Percentiles rank a stretch among this genome's conserved stretches.
Evolutionary conservation across 1,140 invertebrate genomes (phyloP).

Genomic region (Limonius californicus): DNA sequence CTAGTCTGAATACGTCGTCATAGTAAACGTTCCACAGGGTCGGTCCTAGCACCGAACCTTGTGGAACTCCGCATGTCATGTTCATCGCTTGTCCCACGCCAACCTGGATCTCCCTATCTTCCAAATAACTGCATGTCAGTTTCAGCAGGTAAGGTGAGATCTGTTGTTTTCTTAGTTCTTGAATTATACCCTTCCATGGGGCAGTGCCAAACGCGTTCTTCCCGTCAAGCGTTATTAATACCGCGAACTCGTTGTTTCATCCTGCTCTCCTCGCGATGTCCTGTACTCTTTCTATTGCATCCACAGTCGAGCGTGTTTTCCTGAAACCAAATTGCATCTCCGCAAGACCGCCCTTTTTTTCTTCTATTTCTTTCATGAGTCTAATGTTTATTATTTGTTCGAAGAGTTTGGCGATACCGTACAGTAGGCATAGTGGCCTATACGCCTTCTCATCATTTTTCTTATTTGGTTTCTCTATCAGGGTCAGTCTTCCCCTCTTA

Average conservation of each 20-base stretch:
- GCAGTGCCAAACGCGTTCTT: constrained; percentile 27
- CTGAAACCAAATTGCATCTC: constrained; percentile 15
- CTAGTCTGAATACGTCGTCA: not conserved
- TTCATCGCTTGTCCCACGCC: no score
- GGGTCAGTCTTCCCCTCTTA: not conserved
- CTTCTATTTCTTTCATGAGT: not conserved
- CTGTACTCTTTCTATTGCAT: constrained; percentile 2
- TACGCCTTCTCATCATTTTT: no score
- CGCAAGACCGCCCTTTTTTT: not conserved
- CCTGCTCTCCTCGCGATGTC: not conserved
- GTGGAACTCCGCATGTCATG: constrained; percentile 5
- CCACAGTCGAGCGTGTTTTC: constrained; percentile 9
- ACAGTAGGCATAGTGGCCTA: no score
- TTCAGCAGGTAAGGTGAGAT: constrained; percentile 6
- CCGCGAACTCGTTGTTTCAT: constrained; percentile 11
- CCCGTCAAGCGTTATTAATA: constrained; percentile 23
- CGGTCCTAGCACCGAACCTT: constrained; percentile 18
- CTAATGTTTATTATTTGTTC: not conserved
- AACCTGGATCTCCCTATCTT: not conserved
- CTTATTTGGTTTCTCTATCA: no score
- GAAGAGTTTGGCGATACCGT: no score
- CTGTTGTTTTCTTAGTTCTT: not conserved
- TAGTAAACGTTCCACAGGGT: constrained; percentile 19
- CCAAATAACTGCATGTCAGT: not conserved
- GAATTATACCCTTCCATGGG: constrained; percentile 5